Base-by-base conservation (phyloP, 1,140 invertebrate genomes). In the Brachionus manjavacas region DNA sequence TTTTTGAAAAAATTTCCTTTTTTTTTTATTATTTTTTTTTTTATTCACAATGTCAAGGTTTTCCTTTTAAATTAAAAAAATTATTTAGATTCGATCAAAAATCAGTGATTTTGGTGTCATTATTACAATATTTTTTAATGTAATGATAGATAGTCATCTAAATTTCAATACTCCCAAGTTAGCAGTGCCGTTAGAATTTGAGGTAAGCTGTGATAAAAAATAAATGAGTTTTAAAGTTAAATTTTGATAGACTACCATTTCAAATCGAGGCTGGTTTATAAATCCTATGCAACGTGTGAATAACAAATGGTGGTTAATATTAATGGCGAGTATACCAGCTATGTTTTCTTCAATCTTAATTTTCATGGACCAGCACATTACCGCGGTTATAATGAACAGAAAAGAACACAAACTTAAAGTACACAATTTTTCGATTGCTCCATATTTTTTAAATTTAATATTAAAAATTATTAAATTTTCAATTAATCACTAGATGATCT, bases 311-410 rank as follows among this genome's bases (percentile, higher is more conserved):
- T 99, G 94, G 93, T 94, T 95, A 39, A 90, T 93, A 1, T 87
- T 95, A 3, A 91, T 94, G 3, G 95, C 96, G 4, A 86, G 94
- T 35, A 89, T 97, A 31, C 97, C 97, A 1, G 96, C 97, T 68
- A 89, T 99, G 6, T 89, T 99, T 14, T 95, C 95, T 35, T 97
- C 95, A 16, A 99, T 99, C 87, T 91, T 99, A 7, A 96, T 99
- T 87, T 99, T 99, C 89, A 99, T 99, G 96, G 97, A 99, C 91
- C 97, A 99, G 89, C 96, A 99, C 91, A 99, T 99, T 84, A 98
- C 97, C 1, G 95, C 96, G 79, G 97, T 99, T 31, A 99, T 99
- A 88, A 93, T 99, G 9, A 99, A 99, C 89, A 92, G 97, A 55
- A 98, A 97, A 90, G 97, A 99, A 90, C 96, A 99, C 88, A 99